phyloP scores from a whole-genome alignment of 1,140 invertebrate genomes.

The Apis mellifera region DNA sequence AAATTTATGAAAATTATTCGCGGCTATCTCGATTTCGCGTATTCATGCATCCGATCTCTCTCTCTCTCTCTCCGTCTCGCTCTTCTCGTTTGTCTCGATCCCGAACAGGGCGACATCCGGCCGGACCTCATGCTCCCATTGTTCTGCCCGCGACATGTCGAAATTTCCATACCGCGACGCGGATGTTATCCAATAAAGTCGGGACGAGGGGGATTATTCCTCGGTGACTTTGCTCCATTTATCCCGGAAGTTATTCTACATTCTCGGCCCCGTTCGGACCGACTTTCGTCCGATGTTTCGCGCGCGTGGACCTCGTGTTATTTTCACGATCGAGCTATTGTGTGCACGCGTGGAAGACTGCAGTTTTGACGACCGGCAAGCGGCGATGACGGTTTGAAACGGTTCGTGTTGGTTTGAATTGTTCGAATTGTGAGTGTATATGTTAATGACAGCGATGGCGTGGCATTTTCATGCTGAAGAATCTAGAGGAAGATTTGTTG shows the following conservation, averaged over 20 bases:
- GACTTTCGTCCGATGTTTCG: neutral
- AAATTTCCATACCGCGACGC: slow-evolving; percentile 66
- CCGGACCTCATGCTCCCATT: slow-evolving; percentile 64
- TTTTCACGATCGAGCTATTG: neutral
- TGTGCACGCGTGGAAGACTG: too few relatives aligned
- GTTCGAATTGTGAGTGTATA: too few relatives aligned
- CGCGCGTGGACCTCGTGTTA: neutral
- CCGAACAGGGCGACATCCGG: slow-evolving; percentile 59
- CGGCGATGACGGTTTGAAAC: too few relatives aligned
- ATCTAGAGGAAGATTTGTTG: too few relatives aligned
- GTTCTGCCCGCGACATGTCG: slow-evolving; percentile 65
- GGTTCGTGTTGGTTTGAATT: too few relatives aligned
- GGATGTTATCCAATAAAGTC: neutral
- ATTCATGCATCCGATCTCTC: slow-evolving; percentile 52
- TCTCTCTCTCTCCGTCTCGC: neutral
- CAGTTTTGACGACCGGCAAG: neutral
- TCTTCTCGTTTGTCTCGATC: neutral
- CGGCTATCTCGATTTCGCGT: slow-evolving; percentile 62
- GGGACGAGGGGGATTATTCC: slow-evolving; percentile 64
- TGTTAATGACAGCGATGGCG: too few relatives aligned
- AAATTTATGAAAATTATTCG: slow-evolving; percentile 80
- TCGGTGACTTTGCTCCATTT: slow-evolving; percentile 27
- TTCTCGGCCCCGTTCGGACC: too few relatives aligned
- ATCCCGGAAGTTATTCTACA: slow-evolving; percentile 18
- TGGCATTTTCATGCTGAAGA: too few relatives aligned